Evolutionary conservation across 2,797 vertebrate genomes (phyloP).

Genomic region (Podarcis lilfordi): DNA sequence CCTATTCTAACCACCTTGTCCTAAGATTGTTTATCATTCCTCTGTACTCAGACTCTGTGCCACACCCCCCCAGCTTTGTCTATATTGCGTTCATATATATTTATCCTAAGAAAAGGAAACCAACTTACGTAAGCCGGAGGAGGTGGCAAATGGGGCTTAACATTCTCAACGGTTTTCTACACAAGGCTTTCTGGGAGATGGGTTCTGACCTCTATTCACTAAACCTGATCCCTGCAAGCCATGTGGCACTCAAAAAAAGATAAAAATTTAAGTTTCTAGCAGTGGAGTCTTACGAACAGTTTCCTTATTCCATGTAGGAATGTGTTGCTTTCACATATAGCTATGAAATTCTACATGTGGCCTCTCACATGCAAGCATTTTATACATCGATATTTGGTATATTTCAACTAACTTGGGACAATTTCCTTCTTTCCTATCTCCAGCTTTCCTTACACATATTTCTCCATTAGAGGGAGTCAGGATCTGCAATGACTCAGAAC

Average conservation of each 20-base stretch:
- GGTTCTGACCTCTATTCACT: background rate
- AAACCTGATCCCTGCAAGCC: background rate
- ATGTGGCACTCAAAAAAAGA: background rate
- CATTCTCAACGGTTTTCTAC: background rate
- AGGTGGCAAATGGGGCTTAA: background rate
- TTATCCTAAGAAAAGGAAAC: background rate
- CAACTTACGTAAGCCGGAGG: background rate
- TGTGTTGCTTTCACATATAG: background rate
- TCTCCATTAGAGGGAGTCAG: slow-evolving; percentile 75
- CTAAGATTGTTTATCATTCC: background rate
- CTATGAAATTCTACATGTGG: fast-evolving
- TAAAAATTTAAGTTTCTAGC: background rate
- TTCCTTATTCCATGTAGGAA: background rate
- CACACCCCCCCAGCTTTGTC: background rate
- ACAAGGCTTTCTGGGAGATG: background rate
- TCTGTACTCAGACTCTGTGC: background rate
- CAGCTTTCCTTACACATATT: fast-evolving
- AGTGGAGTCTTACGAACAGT: background rate
- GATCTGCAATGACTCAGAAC: slow-evolving; percentile 11
- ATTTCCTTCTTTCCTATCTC: fast-evolving
- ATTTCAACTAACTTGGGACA: background rate
- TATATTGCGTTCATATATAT: background rate
- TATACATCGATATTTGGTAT: background rate
- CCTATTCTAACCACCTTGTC: background rate
- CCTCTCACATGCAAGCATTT: fast-evolving